phyloP scores from a whole-genome alignment of 2,113 vertebrate genomes.

The Oncorhynchus mykiss region DNA sequence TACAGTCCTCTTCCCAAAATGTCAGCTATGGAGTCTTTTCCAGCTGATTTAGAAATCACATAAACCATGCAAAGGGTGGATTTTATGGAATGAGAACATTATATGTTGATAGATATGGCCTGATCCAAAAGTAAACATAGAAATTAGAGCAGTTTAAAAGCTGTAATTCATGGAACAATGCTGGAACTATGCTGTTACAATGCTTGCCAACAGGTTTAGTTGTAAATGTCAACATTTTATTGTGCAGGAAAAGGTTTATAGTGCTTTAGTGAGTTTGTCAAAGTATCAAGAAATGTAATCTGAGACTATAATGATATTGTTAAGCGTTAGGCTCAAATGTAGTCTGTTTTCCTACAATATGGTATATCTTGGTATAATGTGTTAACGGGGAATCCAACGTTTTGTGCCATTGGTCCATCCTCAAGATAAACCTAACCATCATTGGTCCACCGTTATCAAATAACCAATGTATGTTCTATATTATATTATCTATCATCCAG shows the following conservation, averaged over 20 bases:
- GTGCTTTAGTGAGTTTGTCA: background rate
- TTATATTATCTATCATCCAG: background rate
- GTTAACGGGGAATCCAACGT: background rate
- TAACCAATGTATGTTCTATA: background rate
- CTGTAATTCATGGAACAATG: background rate
- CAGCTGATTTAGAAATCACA: background rate
- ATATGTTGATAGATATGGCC: background rate
- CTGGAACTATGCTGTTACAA: too few species aligned
- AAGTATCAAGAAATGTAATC: background rate
- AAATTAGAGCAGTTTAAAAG: conserved; percentile 8
- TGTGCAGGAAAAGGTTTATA: background rate
- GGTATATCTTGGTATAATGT: background rate
- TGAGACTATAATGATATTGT: background rate
- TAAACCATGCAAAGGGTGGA: background rate
- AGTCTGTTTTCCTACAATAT: background rate
- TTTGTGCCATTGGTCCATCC: background rate
- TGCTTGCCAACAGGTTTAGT: background rate
- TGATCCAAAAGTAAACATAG: background rate
- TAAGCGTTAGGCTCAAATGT: background rate
- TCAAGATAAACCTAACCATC: background rate
- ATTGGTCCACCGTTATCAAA: background rate
- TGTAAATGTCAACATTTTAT: background rate
- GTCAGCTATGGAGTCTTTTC: background rate
- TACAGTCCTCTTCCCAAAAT: background rate
- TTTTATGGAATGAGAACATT: background rate